Evolutionary conservation across 2,797 vertebrate species (phyloP), one percentile per base, ranked within the genome.

Genomic region (Notoglanidium macrostoma): DNA sequence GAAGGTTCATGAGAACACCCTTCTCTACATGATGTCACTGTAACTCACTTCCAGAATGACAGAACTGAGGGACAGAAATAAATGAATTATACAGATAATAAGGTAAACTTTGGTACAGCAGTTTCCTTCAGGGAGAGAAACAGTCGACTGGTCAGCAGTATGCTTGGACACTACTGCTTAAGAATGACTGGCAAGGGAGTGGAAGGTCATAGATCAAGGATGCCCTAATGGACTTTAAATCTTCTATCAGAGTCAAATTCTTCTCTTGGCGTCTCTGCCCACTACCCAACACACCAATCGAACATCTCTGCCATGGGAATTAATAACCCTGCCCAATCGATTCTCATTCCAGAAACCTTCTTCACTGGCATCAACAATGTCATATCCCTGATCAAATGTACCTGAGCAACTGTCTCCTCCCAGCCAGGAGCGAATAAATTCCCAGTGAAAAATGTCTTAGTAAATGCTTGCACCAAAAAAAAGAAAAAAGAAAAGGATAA

Each of bases 291-390:
- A 82, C 86, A 88, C 68, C 87, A 76, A 86, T 88, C 80, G 86
- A 88, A 46, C 46, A 2, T n/a, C 88, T 86, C 54, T 85, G 90
- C 88, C 81, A 57, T 84, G 85, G 72, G 87, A 90, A 93, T 94
- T 93, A 93, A 92, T 92, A 92, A 89, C 89, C 87, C 83, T 63
- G 76, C 59, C 85, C 88, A 86, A 94, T 94, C 92, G 92, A 93
- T 94, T 91, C 80, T 88, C 59, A 83, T 89, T 91, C 87, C 89
- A 3, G 3, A 88, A 84, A 86, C 88, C 91, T 70, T 83, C 89
- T 79, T 87, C 89, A 21, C 89, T 89, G 87, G 88, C 93, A 92
- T 93, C 89, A 91, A 92, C 90, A 89, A 89, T 92, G 91, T 94
- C 92, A 92, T 90, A 89, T 84, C 86, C 87, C 86, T 87, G 87